Percentiles rank a stretch among this genome's conserved stretches.
These are phyloP conservation scores for Homalodisca vitripennis DNA, from an alignment of 1,140 invertebrate genomes.

Conservation along the genomic window DNA sequence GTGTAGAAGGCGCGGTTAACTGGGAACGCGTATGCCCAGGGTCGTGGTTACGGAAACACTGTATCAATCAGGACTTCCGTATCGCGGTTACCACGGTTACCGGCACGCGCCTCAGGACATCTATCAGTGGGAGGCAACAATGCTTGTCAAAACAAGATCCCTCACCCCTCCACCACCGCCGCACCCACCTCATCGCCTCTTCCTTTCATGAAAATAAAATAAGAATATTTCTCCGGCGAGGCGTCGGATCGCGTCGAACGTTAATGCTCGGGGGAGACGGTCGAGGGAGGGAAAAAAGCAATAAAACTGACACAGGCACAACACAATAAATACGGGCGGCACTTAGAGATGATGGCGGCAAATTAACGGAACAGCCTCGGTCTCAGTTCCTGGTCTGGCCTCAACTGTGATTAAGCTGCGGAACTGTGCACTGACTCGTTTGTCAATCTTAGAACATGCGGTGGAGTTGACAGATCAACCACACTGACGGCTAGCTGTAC, in stretches of 20 bases:
- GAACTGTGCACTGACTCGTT: no score
- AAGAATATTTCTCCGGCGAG: constrained; percentile 29
- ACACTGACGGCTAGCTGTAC: no score
- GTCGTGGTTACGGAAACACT: constrained; percentile 19
- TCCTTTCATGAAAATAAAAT: constrained; percentile 33
- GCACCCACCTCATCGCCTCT: no score
- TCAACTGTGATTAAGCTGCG: no score
- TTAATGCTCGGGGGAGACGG: constrained; percentile 20
- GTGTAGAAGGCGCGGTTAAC: no score
- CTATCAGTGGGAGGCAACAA: constrained; percentile 26
- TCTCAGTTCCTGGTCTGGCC: no score
- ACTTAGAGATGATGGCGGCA: constrained; percentile 27
- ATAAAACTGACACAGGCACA: constrained; percentile 28
- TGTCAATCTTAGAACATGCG: no score
- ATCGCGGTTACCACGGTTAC: background rate
- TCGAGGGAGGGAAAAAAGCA: constrained; percentile 29
- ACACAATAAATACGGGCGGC: constrained; percentile 26
- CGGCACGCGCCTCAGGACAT: constrained; percentile 10
- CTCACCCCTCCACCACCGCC: constrained; percentile 12
- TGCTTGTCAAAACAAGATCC: constrained; percentile 32
- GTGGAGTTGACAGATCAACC: no score
- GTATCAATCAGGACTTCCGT: constrained; percentile 26
- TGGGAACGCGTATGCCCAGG: no score
- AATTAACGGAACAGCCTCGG: constrained; percentile 12
- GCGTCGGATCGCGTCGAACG: constrained; percentile 5